Conservation (phyloP, 1,140 invertebrate genomes). For the Platorchestia sp. region DNA sequence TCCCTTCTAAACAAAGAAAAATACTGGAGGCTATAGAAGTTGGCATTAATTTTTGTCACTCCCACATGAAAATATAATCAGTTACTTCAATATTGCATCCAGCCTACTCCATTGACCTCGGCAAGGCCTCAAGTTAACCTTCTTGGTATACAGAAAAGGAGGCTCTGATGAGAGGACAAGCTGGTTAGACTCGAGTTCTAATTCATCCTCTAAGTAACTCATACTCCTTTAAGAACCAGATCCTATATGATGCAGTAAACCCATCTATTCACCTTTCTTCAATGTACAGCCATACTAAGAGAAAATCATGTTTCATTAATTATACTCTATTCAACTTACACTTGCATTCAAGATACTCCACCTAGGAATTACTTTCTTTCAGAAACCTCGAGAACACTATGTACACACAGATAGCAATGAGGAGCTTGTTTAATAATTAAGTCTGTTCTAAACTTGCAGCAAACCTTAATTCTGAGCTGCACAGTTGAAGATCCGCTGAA, state of each 20-base stretch:
- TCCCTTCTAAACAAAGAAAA: background rate
- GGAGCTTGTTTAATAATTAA: background rate
- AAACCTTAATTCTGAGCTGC: background rate
- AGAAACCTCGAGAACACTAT: background rate
- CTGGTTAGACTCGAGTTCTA: background rate
- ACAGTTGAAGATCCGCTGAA: background rate
- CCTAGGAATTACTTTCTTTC: background rate
- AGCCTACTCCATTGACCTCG: background rate
- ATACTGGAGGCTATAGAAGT: background rate
- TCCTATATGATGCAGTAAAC: background rate
- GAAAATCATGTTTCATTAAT: background rate
- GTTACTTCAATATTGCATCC: background rate
- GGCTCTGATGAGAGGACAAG: background rate
- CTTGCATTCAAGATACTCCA: background rate
- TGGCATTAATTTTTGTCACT: background rate
- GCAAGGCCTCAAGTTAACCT: too few species aligned
- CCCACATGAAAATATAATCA: background rate
- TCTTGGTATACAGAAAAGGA: background rate
- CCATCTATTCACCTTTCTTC: background rate
- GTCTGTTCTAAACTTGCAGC: background rate
- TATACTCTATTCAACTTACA: background rate
- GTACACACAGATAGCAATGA: background rate
- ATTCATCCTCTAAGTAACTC: background rate
- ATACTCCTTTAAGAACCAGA: background rate
- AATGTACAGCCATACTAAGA: background rate